phyloP scores from a whole-genome alignment of 1,140 invertebrate species.

The Cydia pomonella region DNA sequence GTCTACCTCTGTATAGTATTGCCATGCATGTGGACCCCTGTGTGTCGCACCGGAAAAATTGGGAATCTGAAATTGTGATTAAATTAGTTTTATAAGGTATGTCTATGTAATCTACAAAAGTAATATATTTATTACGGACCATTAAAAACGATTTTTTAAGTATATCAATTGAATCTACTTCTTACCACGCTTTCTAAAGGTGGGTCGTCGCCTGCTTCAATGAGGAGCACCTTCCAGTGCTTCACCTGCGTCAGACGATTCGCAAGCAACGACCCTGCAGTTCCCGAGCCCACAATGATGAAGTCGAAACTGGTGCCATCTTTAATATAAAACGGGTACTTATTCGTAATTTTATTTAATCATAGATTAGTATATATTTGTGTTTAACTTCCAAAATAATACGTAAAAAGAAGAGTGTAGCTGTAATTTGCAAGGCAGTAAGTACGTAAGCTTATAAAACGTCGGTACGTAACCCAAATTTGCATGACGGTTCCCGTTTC shows the following conservation, averaged over 20 bases:
- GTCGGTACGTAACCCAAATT: not conserved
- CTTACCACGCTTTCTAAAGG: conserved; percentile 65
- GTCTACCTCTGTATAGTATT: conserved; percentile 66
- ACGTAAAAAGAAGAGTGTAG: no score
- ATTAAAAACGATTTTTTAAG: not conserved
- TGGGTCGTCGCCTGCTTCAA: conserved; percentile 93
- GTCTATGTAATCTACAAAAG: no score
- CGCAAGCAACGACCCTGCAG: conserved; percentile 89
- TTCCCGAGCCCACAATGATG: conserved; percentile 63
- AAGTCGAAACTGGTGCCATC: conserved; percentile 67
- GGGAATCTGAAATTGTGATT: conserved; percentile 60
- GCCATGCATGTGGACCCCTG: conserved; percentile 55
- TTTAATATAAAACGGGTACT: conserved; percentile 38
- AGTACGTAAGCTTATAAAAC: no score
- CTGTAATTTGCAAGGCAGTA: no score
- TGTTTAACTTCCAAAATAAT: not conserved
- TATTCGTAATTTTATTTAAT: not conserved
- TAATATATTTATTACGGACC: no score
- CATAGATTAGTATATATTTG: no score
- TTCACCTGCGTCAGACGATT: conserved; percentile 89
- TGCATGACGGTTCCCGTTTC: not conserved
- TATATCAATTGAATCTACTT: not conserved
- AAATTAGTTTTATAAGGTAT: conserved; percentile 14
- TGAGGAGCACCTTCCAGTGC: conserved; percentile 89
- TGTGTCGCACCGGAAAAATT: conserved; percentile 61